Percentiles rank a stretch among this genome's conserved stretches.
phyloP scores from a whole-genome alignment of 2,888 invertebrate genomes.

The Agonopterix arenella region DNA sequence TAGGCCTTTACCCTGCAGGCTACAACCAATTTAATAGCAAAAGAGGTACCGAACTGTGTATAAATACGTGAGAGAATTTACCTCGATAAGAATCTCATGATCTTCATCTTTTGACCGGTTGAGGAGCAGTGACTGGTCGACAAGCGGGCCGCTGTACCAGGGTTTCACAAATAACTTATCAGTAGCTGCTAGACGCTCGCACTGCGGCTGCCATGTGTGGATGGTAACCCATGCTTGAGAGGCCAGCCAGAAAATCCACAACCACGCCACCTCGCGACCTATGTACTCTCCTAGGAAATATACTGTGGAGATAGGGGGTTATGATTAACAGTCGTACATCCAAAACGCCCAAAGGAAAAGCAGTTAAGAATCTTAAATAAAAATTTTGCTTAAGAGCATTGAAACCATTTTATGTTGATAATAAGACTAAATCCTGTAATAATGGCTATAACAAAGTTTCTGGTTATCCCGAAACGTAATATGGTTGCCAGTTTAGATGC shows the following conservation, averaged over 20 bases:
- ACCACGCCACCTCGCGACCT: constrained; percentile 81
- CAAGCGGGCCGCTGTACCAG: constrained; percentile 88
- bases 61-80: constrained; percentile 19
- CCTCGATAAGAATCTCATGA: constrained; percentile 62
- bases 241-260: constrained; percentile 88
- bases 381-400: no score
- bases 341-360: no score
- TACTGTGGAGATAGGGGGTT: constrained; percentile 25
- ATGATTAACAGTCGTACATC: no score
- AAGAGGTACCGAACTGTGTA: neutral
- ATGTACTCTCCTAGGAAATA: constrained; percentile 74
- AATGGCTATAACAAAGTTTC: no score
- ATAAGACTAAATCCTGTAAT: no score
- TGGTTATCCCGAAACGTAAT: no score
- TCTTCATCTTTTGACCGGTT: constrained; percentile 86
- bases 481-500: no score
- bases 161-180: constrained; percentile 90
- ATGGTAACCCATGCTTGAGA: constrained; percentile 92
- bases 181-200: constrained; percentile 88
- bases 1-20: no score
- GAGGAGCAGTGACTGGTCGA: constrained; percentile 90
- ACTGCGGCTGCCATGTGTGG: constrained; percentile 90
- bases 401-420: no score
- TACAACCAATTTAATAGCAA: neutral
- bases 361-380: no score